phyloP scores from a whole-genome alignment of 2,113 vertebrate genomes.

The Mixornis gularis region DNA sequence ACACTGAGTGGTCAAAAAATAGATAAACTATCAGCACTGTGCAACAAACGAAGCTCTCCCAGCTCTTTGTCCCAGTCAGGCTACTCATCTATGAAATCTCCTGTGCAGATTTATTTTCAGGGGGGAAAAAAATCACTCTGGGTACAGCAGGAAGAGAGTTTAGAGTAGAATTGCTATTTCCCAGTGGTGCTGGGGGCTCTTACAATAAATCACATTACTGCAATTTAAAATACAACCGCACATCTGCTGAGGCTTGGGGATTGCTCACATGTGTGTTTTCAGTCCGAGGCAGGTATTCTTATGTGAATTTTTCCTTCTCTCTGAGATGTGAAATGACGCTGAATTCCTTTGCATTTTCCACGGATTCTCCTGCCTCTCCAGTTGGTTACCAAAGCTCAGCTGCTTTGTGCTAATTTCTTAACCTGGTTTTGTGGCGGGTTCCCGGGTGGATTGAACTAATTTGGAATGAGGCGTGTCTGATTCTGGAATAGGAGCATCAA shows the following conservation, averaged over 20 bases:
- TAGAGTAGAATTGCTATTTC: slow-evolving; percentile 1
- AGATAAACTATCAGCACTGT: background rate
- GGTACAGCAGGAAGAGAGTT: background rate
- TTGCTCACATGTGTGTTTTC: background rate
- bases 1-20: background rate
- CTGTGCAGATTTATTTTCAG: background rate
- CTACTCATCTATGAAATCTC: background rate
- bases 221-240: background rate
- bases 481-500: slow-evolving; percentile 54
- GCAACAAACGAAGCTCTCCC: background rate
- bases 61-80: background rate
- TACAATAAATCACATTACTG: background rate
- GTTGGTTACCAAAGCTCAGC: background rate
- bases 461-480: slow-evolving; percentile 21
- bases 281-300: background rate
- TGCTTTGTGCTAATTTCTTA: slow-evolving; percentile 57
- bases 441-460: slow-evolving; percentile 9
- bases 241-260: background rate
- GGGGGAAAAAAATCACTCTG: background rate
- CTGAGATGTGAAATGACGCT: background rate
- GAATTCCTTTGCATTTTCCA: background rate
- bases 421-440: slow-evolving; percentile 33
- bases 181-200: background rate
- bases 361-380: background rate
- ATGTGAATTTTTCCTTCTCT: background rate